Base-by-base conservation (phyloP, 1,140 invertebrate genomes). In the Pseudomyrmex concolor region DNA sequence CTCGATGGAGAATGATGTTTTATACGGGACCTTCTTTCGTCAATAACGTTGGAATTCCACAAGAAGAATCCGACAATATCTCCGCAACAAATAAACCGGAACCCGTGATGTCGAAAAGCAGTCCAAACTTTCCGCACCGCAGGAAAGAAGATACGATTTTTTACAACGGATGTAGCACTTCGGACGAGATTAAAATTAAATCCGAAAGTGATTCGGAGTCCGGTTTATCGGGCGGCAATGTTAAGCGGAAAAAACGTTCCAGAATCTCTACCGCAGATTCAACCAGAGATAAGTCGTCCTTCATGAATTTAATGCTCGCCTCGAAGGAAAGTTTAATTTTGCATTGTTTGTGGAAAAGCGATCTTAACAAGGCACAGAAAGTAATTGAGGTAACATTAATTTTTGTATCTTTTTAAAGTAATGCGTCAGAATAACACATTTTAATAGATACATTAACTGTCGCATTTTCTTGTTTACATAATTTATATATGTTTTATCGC, bases 241-340 rank as follows among this genome's bases (percentile, higher is more conserved):
- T 64, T 15, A 91, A 85, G 57, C 74, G 86, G 13, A 86, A 77
- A 72, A 91, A 88, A 85, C 76, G 84, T 55, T 72, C 50, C 3
- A 89, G 60, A 73, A 8, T n/a, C 8, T 8, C 54, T 13, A 57
- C 8, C 19, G 19, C 57, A 1, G 78, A 90, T 74, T 17, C 2
- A 48, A 66, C 25, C 10, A 90, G 83, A 63, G 83, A 89, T 59
- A 89, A 85, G 83, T 50, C 82, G 63, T 89, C 84, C 43, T 90
- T 93, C 34, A 70, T 94, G 0, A 94, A 93, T 71, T 85, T 88
- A 43, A 92, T 94, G 91, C 22, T 93, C 2, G 89, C 93, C 3
- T 89, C 92, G 1, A 90, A 89, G 57, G 91, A 93, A 70, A 92
- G 89, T 45, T 77, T 93, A 13, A 83, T 93, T 19, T 71, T 93